Evolutionary conservation across 1,140 invertebrate species (phyloP).

Genomic region (Rhopalosiphum maidis): DNA sequence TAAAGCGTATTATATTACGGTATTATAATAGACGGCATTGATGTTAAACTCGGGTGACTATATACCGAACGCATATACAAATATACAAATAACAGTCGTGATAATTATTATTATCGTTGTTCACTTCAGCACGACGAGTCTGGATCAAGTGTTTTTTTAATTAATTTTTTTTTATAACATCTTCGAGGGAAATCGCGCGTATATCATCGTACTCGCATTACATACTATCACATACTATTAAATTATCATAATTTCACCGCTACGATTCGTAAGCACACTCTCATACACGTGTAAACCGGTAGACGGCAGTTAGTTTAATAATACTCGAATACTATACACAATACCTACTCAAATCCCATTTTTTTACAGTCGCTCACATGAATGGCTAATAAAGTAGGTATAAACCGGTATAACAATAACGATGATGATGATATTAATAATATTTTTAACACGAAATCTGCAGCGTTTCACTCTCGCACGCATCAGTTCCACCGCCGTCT

Average conservation of each 20-base stretch:
- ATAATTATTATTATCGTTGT: background rate
- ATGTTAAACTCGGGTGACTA: background rate
- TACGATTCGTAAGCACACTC: background rate
- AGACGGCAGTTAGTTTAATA: background rate
- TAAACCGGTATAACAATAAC: background rate
- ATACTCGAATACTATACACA: background rate
- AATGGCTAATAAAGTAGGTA: background rate
- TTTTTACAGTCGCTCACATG: no score
- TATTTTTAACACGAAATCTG: background rate
- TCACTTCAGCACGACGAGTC: background rate
- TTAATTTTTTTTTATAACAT: background rate
- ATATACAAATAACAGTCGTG: background rate
- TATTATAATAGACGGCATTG: background rate
- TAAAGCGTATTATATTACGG: background rate
- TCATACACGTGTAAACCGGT: background rate
- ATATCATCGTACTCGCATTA: background rate
- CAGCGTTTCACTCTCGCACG: background rate
- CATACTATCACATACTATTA: background rate
- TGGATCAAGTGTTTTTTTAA: background rate
- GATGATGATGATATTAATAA: background rate
- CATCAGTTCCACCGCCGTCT: background rate
- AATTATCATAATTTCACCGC: background rate
- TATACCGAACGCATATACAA: no score
- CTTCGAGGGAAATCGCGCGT: background rate
- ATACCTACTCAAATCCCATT: background rate